These are phyloP conservation scores for Dolichoris vasculosae DNA, from an alignment of 1,140 invertebrate species.

Conservation along the genomic window DNA sequence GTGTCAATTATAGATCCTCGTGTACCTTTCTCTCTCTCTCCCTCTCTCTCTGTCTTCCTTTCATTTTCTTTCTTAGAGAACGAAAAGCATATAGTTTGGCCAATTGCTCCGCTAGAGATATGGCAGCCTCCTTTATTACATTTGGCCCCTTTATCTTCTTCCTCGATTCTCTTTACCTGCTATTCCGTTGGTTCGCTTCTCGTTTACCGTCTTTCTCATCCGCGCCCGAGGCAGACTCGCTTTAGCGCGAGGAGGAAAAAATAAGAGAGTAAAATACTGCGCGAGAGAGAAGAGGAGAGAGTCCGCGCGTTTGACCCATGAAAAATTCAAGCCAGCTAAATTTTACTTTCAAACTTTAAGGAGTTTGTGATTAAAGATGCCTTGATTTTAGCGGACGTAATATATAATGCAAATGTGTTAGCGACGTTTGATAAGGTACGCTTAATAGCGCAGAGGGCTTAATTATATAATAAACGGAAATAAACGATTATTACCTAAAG, in stretches of 20 bases:
- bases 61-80: not conserved
- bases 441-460: not conserved
- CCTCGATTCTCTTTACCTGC: not conserved
- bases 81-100: constrained; percentile 1
- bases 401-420: not conserved
- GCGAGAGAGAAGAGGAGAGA: not conserved
- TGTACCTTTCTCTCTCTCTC: not conserved
- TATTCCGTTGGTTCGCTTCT: not conserved
- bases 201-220: not conserved
- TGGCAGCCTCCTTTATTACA: constrained; percentile 25
- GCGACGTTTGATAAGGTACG: not conserved
- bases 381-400: not conserved
- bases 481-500: too few species aligned
- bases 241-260: not conserved
- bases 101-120: not conserved
- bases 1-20: constrained; percentile 24
- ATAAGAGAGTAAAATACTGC: not conserved
- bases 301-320: constrained; percentile 16
- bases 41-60: not conserved
- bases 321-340: constrained; percentile 14
- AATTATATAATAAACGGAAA: not conserved
- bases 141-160: not conserved
- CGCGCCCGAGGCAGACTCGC: not conserved
- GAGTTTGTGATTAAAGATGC: not conserved
- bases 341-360: constrained; percentile 26